Base-by-base conservation (phyloP, 2,797 vertebrate species). In the Pseudochirops cupreus region DNA sequence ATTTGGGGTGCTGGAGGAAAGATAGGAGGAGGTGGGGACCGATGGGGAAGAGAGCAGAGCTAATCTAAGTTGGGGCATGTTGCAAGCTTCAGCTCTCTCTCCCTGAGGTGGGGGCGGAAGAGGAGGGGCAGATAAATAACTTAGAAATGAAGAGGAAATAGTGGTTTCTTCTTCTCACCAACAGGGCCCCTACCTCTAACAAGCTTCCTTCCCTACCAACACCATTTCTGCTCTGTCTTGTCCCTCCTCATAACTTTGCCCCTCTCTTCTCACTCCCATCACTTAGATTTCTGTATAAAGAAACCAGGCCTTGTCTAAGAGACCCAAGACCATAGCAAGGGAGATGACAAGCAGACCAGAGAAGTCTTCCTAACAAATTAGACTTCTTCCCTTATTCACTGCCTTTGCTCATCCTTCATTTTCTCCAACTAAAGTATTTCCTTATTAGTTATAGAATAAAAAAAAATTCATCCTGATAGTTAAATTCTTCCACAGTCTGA, bases 81-180 rank as follows among this genome's bases (percentile, higher is more conserved):
- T 74, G 21, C 3, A 26, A 26, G 39, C 67, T 90, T 82, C 39
- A 90, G 67, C 82, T 94, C 93, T 92, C 67, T 95, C 91, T 93
- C 82, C 58, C n/a, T 12, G 24, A 56, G 93, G 87, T 94, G 53
- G 91, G 93, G 94, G 96, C 90, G 93, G 94, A 91, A 91, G 89
- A 95, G 97, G 96, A 97, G 94, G 95, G 52, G 94, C 96, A 26
- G 0, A 14, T 82, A 56, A 96, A 91, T 50, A 91, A 87, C 93
- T 94, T 29, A 33, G 52, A 53, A 52, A 29, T 92, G 55, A 98
- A 97, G 97, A 98, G 98, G 98, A 98, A 98, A 98, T 95, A 90
- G 97, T 97, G 97, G 98, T 98, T 98, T 98, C 96, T 87, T 93
- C 92, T 96, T 98, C 94, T 97, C 96, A 97, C 59, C 97, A 97